These are phyloP conservation scores for Myopa testacea DNA, from an alignment of 2,888 invertebrate species.

Conservation along the genomic window DNA sequence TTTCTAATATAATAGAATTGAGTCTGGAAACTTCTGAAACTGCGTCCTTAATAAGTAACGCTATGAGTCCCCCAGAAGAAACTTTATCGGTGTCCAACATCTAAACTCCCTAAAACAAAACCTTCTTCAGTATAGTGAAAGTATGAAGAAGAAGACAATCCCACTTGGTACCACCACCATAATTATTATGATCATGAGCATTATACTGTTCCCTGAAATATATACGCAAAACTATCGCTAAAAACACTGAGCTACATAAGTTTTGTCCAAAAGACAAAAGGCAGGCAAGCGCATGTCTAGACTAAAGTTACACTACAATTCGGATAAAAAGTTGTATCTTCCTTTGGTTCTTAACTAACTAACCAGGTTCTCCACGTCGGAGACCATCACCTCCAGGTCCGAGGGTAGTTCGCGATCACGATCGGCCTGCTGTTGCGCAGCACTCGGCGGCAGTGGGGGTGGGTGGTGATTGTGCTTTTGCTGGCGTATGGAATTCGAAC, in stretches of 20 bases:
- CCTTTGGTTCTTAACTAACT: constrained; percentile 59
- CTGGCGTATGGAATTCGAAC: constrained; percentile 49
- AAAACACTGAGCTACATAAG: neutral
- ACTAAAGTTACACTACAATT: constrained; percentile 21
- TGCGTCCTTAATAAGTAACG: no score
- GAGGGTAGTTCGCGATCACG: constrained; percentile 63
- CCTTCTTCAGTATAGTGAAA: no score
- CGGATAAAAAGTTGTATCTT: constrained; percentile 13
- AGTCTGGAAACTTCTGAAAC: no score
- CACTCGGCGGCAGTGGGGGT: constrained; percentile 48
- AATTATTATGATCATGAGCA: no score
- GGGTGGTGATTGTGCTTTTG: constrained; percentile 50
- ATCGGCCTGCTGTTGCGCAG: constrained; percentile 42
- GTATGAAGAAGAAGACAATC: no score
- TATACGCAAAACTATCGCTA: neutral
- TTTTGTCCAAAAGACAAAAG: neutral
- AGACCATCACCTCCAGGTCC: constrained; percentile 67
- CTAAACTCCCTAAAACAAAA: no score
- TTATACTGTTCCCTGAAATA: neutral
- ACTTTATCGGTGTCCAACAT: no score
- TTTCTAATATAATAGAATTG: no score
- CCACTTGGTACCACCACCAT: no score
- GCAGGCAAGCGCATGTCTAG: constrained; percentile 17
- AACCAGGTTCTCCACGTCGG: constrained; percentile 68
- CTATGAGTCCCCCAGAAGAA: no score